These are phyloP conservation scores for Branchinecta sandiegonensis DNA, from an alignment of 2,888 invertebrate species.

Conservation along the genomic window DNA sequence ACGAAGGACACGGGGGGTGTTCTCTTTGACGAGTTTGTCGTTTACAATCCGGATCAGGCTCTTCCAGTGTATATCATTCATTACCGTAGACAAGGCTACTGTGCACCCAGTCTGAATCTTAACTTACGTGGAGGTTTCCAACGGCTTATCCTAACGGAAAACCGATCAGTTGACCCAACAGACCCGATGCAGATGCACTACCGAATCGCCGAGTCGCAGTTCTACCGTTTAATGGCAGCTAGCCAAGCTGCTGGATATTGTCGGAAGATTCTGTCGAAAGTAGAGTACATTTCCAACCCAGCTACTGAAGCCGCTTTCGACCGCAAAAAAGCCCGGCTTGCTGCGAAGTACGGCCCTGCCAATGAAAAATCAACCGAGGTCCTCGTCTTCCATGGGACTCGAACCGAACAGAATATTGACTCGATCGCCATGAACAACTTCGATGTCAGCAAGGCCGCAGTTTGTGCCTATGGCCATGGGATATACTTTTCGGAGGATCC, in stretches of 20 bases:
- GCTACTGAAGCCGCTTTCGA: neutral
- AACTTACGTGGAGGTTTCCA: neutral
- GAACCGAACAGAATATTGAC: slow-evolving; percentile 19
- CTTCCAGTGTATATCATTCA: slow-evolving; percentile 19
- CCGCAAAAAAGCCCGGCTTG: neutral
- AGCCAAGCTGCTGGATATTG: neutral
- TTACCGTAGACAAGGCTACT: neutral
- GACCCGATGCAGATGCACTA: slow-evolving; percentile 7
- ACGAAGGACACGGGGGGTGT: slow-evolving; percentile 20
- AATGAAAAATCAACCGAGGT: neutral
- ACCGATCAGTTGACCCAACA: slow-evolving; percentile 17
- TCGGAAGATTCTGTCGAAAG: neutral
- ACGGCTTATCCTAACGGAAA: neutral
- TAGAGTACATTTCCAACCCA: neutral
- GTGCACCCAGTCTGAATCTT: neutral
- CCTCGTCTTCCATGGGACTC: slow-evolving; percentile 19
- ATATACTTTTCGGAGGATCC: slow-evolving; percentile 20
- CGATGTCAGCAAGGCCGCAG: neutral
- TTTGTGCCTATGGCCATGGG: slow-evolving; percentile 19
- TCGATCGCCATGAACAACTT: slow-evolving; percentile 18
- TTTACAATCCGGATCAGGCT: slow-evolving; percentile 19
- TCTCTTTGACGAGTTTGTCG: slow-evolving; percentile 21
- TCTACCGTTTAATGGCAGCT: neutral
- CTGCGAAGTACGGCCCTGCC: neutral
- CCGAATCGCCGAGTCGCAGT: slow-evolving; percentile 20